Evolutionary conservation across 2,888 invertebrate species (phyloP), one percentile per base, ranked within the genome.

Genomic region (Hemithea aestivaria): DNA sequence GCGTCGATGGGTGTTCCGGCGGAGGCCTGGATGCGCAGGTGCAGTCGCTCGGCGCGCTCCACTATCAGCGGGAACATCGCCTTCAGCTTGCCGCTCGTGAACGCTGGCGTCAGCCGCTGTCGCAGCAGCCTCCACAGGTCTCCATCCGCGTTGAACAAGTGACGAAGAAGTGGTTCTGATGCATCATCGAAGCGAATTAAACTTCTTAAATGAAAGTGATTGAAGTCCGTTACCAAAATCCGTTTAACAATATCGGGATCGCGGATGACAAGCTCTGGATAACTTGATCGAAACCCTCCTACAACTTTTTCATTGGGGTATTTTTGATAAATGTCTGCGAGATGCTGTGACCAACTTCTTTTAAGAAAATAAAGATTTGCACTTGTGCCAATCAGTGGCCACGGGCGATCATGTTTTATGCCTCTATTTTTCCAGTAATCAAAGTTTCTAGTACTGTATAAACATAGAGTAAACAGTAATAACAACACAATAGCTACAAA

Each of bases 31-130:
- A 64, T 53, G 1, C 65, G 60, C 2, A 35, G 29, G 35, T 62
- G 66, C 30, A 79, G 52, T 9, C 56, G 51, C 45, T 72, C 70
- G 1, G 74, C 70, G 8, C 74, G 62, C 33, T 69, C 68, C 25
- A 66, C 60, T 8, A 77, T 63, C 24, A 78, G 53, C 2, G 73
- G 74, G 36, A 76, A 75, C 77, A 77, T 77, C 6, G 67, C 72
- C 21, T 64, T 66, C 11, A 74, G 56, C 50, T 73, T 76, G 7
- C 73, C 71, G 30, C 66, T 68, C 3, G 72, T 65, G 47, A 77
- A 77, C 1, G 74, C 68, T 1, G 74, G 69, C 5, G 76, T 74
- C 53, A 78, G 62, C 16, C 73, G 63, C 49, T 73, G 70, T 5
- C 79, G 60, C 34, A 76, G 45, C 41, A 74, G 45, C 27, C 63